These are phyloP conservation scores for Hetaerina titia DNA, from an alignment of 2,888 invertebrate species.

Conservation along the genomic window DNA sequence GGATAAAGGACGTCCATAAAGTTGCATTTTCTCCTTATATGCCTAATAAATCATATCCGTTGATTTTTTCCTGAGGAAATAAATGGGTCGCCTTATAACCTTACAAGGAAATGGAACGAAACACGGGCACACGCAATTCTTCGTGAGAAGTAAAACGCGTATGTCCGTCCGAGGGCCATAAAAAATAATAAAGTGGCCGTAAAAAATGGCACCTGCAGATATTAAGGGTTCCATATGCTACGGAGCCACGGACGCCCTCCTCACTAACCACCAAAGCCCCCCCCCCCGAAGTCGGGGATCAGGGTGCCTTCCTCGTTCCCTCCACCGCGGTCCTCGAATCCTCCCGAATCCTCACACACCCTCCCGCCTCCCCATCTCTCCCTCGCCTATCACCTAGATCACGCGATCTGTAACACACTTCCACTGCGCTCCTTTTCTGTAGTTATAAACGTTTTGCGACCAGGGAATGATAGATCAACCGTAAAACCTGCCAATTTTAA, in stretches of 20 bases:
- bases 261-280: neutral
- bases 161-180: neutral
- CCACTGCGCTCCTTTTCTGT: no score
- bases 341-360: no score
- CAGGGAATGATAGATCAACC: no score
- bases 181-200: constrained; percentile 1
- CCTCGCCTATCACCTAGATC: no score
- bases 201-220: constrained; percentile 9
- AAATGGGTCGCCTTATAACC: neutral
- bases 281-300: no score
- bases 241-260: neutral
- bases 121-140: constrained; percentile 8
- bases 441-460: no score
- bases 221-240: constrained; percentile 1
- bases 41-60: constrained; percentile 4
- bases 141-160: constrained; percentile 10
- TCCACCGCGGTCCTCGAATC: neutral
- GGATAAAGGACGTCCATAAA: neutral
- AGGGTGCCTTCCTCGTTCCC: neutral
- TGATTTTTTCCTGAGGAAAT: constrained; percentile 9
- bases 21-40: constrained; percentile 17
- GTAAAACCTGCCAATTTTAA: no score
- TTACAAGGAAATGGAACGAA: neutral
- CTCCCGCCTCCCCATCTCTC: no score
- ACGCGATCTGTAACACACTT: no score